phyloP scores from a whole-genome alignment of 2,113 vertebrate genomes.

The Ameiurus melas region DNA sequence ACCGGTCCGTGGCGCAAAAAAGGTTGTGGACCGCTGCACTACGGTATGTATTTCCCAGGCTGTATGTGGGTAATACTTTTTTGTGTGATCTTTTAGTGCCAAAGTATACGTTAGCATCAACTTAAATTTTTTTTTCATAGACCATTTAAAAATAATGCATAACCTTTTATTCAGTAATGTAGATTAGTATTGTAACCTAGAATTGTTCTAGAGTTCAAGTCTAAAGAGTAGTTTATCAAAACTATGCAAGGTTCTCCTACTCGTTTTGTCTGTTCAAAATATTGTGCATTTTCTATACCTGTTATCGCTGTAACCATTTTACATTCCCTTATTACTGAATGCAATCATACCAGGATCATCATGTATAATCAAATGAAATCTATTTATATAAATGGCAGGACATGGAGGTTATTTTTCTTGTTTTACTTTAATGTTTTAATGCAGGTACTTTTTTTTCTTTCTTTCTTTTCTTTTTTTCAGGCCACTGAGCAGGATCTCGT shows the following conservation, averaged over 20 bases:
- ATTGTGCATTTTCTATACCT: not conserved
- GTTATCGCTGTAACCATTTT: not conserved
- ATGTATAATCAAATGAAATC: not conserved
- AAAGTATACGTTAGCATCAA: not conserved
- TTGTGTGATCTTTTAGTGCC: not conserved
- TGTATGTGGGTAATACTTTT: not conserved
- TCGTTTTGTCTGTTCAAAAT: not conserved
- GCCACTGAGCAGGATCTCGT: constrained; percentile 61
- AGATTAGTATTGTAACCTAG: not conserved
- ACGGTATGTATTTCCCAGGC: not conserved
- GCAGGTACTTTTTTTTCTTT: constrained; percentile 8
- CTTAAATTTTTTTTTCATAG: not conserved
- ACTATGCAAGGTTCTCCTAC: not conserved
- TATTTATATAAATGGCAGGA: not conserved
- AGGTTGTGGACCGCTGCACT: too few relatives aligned
- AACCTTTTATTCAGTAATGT: not conserved
- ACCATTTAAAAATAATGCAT: not conserved
- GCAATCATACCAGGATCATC: not conserved
- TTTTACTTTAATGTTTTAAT: not conserved
- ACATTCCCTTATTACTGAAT: not conserved
- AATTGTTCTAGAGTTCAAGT: not conserved
- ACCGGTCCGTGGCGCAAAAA: too few relatives aligned
- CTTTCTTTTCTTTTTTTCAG: constrained; percentile 72
- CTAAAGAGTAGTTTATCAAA: not conserved
- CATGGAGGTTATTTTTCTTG: not conserved